Evolutionary conservation across 2,888 invertebrate genomes (phyloP).

Genomic region (Ectobius pallidus): DNA sequence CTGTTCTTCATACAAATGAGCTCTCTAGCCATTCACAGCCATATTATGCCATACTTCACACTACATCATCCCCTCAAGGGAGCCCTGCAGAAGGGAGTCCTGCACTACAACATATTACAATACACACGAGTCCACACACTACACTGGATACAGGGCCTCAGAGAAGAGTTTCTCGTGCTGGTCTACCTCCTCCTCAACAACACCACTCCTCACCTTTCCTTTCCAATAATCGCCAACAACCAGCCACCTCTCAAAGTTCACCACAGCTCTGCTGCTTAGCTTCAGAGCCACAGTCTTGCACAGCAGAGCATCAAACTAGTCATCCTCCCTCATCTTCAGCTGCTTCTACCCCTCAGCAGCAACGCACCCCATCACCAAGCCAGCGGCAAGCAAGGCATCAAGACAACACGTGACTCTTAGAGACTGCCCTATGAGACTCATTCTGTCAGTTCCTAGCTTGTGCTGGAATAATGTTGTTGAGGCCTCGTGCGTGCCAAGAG

Average conservation of each 20-base stretch:
- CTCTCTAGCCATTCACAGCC: neutral
- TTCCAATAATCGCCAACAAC: constrained; percentile 5
- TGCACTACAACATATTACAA: constrained; percentile 32
- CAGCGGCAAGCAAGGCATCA: neutral
- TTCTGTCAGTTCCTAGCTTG: neutral
- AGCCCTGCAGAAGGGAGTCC: neutral
- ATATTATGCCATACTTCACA: constrained; percentile 48
- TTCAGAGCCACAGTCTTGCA: neutral
- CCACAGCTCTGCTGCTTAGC: constrained; percentile 10
- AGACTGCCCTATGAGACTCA: neutral
- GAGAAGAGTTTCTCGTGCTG: too few relatives aligned
- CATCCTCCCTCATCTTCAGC: neutral
- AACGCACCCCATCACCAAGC: neutral
- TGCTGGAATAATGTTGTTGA: neutral
- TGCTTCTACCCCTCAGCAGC: neutral
- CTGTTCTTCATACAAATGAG: neutral
- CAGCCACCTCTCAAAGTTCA: constrained; percentile 15
- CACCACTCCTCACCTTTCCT: constrained; percentile 8
- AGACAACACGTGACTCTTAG: neutral
- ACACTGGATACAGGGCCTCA: neutral
- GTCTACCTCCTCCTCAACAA: neutral
- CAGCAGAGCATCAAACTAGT: neutral
- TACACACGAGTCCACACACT: constrained; percentile 39
- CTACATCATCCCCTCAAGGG: constrained; percentile 42
- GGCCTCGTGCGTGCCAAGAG: neutral